Base-by-base conservation (phyloP, 1,140 invertebrate species). In the Paracyclopina nana region DNA sequence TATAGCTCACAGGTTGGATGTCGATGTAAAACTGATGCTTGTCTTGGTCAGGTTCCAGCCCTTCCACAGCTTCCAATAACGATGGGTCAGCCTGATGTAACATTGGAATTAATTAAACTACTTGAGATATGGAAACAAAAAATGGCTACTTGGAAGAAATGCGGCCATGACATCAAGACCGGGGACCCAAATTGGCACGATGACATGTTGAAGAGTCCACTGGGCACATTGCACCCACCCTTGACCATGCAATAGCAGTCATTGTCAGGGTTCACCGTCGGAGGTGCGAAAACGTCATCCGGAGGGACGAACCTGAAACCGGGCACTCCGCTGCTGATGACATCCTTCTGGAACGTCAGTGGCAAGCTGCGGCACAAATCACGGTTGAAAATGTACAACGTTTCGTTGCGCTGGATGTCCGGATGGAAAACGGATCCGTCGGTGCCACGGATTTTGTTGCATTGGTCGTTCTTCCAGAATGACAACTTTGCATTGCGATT, bases 121-220 rank as follows among this genome's bases (percentile, higher is more conserved):
- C 8, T 14, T 31, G 8, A 31, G 8, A 31, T 9, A 14, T 31
- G 8, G 8, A 8, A 31, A 8, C 29, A 31, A n/a, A n/a, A n/a
- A n/a, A n/a, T n/a, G n/a, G n/a, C n/a, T 38, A 38, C 34, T 20
- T 48, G 46, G 46, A n/a, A 48, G 46, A 48, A 48, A 29, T 48
- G 46, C 16, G 46, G 46, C 46, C 46, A 48, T 11, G 46, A 48
- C n/a, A 48, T 22, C 46, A 48, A 27, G 22, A 48, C n/a, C n/a
- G 46, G 46, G 29, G 46, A 48, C 14, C 46, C 46, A 48, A 48
- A 48, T 27, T 48, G 46, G 27, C 46, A 48, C n/a, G 20, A n/a
- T 25, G 46, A 48, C 14, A 48, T 29, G 22, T 48, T 48, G 46
- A 48, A 48, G 46, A 48, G 46, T 29, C 46, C 46, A 28, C 24